Evolutionary conservation across 2,113 vertebrate species (phyloP).

Genomic region (Phyllostomus discolor): DNA sequence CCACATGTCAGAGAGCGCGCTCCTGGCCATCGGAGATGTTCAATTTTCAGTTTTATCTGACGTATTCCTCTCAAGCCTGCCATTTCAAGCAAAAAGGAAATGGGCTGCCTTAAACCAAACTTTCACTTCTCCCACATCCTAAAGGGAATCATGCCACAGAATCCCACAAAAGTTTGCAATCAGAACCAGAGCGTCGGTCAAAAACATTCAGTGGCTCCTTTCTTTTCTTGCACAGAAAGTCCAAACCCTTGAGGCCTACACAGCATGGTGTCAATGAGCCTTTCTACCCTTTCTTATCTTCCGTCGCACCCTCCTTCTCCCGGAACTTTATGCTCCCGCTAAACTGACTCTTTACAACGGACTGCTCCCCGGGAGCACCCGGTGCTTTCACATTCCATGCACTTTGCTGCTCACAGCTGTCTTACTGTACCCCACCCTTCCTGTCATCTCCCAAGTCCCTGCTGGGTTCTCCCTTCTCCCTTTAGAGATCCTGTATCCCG

Average conservation of each 20-base stretch:
- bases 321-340: background rate
- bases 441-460: background rate
- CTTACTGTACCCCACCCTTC: background rate
- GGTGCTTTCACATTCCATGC: background rate
- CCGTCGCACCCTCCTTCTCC: background rate
- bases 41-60: conserved; percentile 31
- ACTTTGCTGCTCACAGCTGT: background rate
- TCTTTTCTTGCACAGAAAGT: background rate
- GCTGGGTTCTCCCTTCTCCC: background rate
- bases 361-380: background rate
- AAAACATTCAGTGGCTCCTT: background rate
- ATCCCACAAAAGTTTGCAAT: background rate
- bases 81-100: conserved; percentile 35
- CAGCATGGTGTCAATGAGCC: background rate
- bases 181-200: background rate
- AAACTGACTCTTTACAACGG: background rate
- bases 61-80: background rate
- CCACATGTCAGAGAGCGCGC: conserved; percentile 57
- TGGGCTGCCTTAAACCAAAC: background rate
- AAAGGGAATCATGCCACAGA: background rate
- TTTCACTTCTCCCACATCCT: background rate
- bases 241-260: background rate
- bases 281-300: background rate
- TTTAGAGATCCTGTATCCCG: background rate
- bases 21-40: conserved; percentile 43